These are phyloP conservation scores for Leptopterna dolabrata DNA, from an alignment of 2,888 invertebrate species.

Conservation along the genomic window DNA sequence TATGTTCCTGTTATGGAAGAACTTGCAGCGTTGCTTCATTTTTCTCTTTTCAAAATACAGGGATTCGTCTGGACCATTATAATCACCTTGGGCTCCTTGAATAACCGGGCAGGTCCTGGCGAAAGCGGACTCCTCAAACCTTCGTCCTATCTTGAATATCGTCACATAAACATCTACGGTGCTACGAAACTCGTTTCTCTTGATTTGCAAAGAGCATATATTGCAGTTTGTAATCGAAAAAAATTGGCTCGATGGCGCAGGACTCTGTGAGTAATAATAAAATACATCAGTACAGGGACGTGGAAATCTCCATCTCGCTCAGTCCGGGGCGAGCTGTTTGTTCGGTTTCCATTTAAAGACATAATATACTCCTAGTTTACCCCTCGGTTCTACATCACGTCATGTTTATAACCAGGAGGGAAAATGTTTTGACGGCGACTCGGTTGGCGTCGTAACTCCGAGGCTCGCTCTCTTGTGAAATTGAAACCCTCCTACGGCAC, in stretches of 20 bases:
- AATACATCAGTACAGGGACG: background rate
- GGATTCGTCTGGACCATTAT: too few species aligned
- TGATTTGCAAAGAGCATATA: background rate
- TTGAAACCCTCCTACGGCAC: constrained; percentile 29
- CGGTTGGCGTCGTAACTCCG: constrained; percentile 32
- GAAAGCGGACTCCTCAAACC: too few species aligned
- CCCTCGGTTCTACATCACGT: background rate
- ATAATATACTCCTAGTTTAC: constrained; percentile 14
- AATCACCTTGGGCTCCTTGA: too few species aligned
- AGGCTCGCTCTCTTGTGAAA: constrained; percentile 44
- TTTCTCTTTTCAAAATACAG: too few species aligned
- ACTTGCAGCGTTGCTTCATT: too few species aligned
- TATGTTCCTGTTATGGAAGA: too few species aligned
- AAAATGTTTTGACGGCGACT: constrained; percentile 20
- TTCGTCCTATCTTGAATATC: too few species aligned
- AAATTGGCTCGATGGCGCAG: background rate
- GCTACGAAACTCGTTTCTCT: too few species aligned
- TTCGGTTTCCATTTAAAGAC: background rate
- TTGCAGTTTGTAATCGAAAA: background rate
- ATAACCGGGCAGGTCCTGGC: too few species aligned
- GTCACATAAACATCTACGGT: too few species aligned
- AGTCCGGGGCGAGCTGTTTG: background rate
- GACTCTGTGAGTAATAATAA: background rate
- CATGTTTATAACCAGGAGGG: constrained; percentile 27
- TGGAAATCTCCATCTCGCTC: background rate